Base-by-base conservation (phyloP, 1,140 invertebrate species). In the Apis cerana region DNA sequence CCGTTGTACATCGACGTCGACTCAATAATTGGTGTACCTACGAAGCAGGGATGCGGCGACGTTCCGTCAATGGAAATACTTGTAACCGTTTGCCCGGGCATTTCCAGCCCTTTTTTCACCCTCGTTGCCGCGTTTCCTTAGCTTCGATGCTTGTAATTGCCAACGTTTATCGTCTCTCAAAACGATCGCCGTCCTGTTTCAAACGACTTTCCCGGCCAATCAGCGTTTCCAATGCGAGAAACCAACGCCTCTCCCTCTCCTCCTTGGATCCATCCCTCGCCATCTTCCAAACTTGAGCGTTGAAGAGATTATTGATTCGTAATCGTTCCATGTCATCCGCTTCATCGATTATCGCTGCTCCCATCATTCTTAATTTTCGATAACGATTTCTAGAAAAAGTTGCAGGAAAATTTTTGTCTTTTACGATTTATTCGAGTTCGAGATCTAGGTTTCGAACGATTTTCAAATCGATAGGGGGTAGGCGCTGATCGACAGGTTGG, bases 21-120 rank as follows among this genome's bases (percentile, higher is more conserved):
- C 88, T 91, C 88, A 85, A 85, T 91, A 93, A 92, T 93, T 92
- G 92, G 91, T 92, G 90, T 90, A 90, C 89, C 90, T 91, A 89
- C 75, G 71, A 67, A 48, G 70, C 79, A 82, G 84, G 89, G 88
- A 87, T 88, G 83, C 83, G 87, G 77, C 83, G 85, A 64, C 62
- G 74, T 79, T 86, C 85, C 75, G 33, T 79, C 82, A 83, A 86
- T 88, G 85, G 33, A 85, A 90, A 92, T 87, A 89, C 88, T 86
- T 88, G 88, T 88, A 90, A 91, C 89, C 89, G 88, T 91, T 89
- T 75, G 75, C 78, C 69, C 43, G n/a, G 77, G 82, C 76, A 84
- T 88, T 86, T 79, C 82, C 59, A 65, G 70, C 75, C 75, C 75
- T 75, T 78, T 89, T 85, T 89, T 86, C 87, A 86, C 87, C 88